phyloP scores from a whole-genome alignment of 1,140 invertebrate species.

The Drosophila prosaltans region DNA sequence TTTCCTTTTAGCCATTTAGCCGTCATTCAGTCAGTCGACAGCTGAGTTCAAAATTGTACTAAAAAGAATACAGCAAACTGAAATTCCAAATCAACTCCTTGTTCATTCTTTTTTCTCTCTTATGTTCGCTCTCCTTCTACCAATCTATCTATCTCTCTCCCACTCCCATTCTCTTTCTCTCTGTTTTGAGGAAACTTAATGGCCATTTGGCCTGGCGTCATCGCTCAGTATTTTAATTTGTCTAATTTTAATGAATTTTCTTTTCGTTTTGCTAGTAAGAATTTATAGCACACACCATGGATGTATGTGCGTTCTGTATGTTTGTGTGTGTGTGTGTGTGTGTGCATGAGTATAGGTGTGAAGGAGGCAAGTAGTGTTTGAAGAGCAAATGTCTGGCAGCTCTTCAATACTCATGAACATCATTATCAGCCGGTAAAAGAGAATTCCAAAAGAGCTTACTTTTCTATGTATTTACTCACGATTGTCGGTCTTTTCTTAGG shows the following conservation, averaged over 20 bases:
- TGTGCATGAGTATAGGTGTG: slow-evolving; percentile 3
- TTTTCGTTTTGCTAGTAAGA: slow-evolving; percentile 21
- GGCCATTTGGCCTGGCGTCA: slow-evolving; percentile 60
- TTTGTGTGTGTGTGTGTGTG: not conserved
- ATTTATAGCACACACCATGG: slow-evolving; percentile 3
- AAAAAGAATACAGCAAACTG: slow-evolving; percentile 68
- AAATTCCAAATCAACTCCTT: slow-evolving; percentile 74
- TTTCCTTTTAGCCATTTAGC: slow-evolving; percentile 47
- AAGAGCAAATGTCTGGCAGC: not conserved
- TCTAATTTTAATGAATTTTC: slow-evolving; percentile 75
- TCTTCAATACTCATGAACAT: not conserved
- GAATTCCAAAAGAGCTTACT: slow-evolving; percentile 44
- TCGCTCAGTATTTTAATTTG: slow-evolving; percentile 59
- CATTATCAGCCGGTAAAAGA: slow-evolving; percentile 43
- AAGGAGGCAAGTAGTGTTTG: not conserved
- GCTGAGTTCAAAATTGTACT: slow-evolving; percentile 72
- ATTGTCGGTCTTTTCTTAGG: not conserved
- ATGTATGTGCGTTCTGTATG: not conserved
- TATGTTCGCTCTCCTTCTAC: slow-evolving; percentile 33
- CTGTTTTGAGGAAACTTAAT: slow-evolving; percentile 45
- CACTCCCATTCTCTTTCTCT: slow-evolving; percentile 14
- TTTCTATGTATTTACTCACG: too few relatives aligned
- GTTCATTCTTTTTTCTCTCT: slow-evolving; percentile 22
- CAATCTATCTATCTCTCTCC: slow-evolving; percentile 15
- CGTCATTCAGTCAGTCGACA: slow-evolving; percentile 57